These are phyloP conservation scores for Dolichallabes microphthalmus DNA, from an alignment of 2,113 vertebrate species.

Conservation along the genomic window DNA sequence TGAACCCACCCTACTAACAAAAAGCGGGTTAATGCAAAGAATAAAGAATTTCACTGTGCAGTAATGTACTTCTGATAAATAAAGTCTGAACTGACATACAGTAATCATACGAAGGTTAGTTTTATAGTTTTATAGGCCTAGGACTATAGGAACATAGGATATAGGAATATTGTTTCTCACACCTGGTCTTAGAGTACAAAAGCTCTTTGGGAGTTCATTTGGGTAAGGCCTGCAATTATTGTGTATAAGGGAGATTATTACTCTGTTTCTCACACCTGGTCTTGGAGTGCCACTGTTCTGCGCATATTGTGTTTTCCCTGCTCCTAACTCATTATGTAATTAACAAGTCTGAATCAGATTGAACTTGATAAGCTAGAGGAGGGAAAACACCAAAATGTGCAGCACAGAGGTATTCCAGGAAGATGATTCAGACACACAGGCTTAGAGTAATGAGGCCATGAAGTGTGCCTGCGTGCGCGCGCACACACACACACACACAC, in stretches of 20 bases:
- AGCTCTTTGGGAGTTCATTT: no score
- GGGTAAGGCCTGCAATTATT: no score
- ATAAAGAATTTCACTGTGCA: no score
- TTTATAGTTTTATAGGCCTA: not conserved
- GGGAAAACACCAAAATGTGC: conserved; percentile 16
- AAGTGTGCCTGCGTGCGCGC: not conserved
- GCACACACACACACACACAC: not conserved
- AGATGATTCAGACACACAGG: conserved; percentile 13
- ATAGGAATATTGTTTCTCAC: not conserved
- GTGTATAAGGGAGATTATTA: no score
- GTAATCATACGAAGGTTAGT: not conserved
- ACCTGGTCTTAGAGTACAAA: not conserved
- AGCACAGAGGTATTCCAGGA: conserved; percentile 12
- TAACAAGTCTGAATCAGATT: not conserved
- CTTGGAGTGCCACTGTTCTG: not conserved
- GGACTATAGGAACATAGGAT: no score
- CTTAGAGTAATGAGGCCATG: conserved; percentile 18
- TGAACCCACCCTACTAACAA: no score
- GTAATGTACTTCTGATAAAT: no score
- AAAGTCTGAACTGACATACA: no score
- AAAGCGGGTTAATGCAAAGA: no score
- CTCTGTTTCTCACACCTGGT: not conserved
- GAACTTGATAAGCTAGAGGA: not conserved
- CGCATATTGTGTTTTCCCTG: not conserved
- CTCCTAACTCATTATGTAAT: not conserved